phyloP scores from a whole-genome alignment of 2,888 invertebrate genomes.

The Stegophylla sp. region DNA sequence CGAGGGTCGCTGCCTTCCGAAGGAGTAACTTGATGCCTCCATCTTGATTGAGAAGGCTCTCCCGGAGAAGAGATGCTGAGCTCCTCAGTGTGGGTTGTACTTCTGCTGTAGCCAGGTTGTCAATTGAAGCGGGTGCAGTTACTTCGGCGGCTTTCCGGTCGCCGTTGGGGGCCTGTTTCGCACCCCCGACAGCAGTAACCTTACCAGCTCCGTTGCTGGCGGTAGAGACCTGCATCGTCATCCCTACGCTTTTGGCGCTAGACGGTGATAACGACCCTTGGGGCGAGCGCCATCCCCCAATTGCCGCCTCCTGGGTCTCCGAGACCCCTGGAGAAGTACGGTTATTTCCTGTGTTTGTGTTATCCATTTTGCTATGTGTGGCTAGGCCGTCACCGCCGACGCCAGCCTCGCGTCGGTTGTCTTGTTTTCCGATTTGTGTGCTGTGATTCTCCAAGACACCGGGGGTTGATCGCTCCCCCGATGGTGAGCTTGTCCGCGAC shows the following conservation, averaged over 20 bases:
- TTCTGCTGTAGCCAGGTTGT: no score
- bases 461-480: background rate
- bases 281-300: slow-evolving; percentile 5
- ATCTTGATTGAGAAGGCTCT: no score
- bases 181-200: background rate
- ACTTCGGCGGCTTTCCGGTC: slow-evolving; percentile 1
- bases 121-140: background rate
- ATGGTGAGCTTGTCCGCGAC: no score
- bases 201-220: slow-evolving; percentile 1
- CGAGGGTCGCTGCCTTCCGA: no score
- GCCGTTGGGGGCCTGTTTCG: background rate
- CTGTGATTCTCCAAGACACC: background rate
- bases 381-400: background rate
- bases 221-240: slow-evolving; percentile 1
- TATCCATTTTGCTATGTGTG: background rate
- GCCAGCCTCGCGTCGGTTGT: background rate
- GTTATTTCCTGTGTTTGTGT: background rate
- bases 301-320: background rate
- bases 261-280: background rate
- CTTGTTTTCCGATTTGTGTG: background rate
- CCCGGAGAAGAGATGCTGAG: no score
- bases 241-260: background rate
- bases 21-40: no score
- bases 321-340: background rate
- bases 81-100: no score